phyloP scores from a whole-genome alignment of 2,888 invertebrate species.

The Zhuqinia jingwanae region DNA sequence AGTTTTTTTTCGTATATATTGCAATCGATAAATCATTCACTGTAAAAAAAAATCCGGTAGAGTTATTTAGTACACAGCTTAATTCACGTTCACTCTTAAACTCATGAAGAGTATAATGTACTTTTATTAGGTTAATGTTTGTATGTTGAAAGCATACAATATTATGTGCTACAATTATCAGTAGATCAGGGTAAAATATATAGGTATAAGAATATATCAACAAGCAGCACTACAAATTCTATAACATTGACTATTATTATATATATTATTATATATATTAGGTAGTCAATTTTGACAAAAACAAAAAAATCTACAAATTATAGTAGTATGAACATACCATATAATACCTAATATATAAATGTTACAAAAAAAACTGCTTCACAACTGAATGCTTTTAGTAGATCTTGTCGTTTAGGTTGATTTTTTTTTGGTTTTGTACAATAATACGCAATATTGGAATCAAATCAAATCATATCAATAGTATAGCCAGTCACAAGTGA shows the following conservation, averaged over 20 bases:
- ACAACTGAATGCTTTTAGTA: slow-evolving; percentile 47
- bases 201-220: too few relatives aligned
- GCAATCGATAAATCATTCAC: slow-evolving; percentile 40
- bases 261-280: too few relatives aligned
- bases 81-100: slow-evolving; percentile 35
- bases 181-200: background rate
- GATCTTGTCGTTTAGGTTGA: background rate
- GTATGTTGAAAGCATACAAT: too few relatives aligned
- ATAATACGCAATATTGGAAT: too few relatives aligned
- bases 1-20: too few relatives aligned
- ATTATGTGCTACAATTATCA: slow-evolving; percentile 31
- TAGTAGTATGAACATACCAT: too few relatives aligned
- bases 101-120: background rate
- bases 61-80: background rate
- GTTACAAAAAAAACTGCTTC: too few relatives aligned
- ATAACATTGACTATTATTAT: too few relatives aligned
- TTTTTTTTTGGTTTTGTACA: too few relatives aligned
- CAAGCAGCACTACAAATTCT: too few relatives aligned
- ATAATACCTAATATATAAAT: too few relatives aligned
- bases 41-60: slow-evolving; percentile 30
- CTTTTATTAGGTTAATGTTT: slow-evolving; percentile 23
- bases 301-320: slow-evolving; percentile 41
- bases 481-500: background rate
- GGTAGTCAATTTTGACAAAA: slow-evolving; percentile 38
- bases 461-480: too few relatives aligned